Evolutionary conservation across 2,888 invertebrate genomes (phyloP), one percentile per base, ranked within the genome.

Genomic region (Lacanobia oleracea): DNA sequence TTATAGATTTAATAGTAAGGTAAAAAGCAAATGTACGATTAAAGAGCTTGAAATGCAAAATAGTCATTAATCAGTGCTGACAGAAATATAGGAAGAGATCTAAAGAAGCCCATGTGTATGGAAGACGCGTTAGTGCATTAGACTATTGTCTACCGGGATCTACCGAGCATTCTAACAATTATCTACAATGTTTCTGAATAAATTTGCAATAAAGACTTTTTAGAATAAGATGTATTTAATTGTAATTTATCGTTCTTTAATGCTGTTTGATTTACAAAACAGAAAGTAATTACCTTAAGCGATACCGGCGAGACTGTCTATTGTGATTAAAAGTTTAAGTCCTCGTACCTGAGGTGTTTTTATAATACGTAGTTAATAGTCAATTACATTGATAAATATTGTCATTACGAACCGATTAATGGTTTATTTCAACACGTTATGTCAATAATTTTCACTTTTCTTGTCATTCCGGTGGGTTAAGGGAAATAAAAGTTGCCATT

Each of bases 401-500:
- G 18, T 27, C 48, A 54, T 67, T 65, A 45, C n/a, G 45, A 23
- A 67, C 50, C 10, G 23, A 54, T 75, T 51, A 60, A 50, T 61
- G 27, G 45, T 57, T 60, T 61, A 21, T 75, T 72, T 66, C 68
- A 14, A 43, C 57, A 67, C 16, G 14, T 33, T 37, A 21, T 67
- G 33, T 54, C 50, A 56, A 50, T 51, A 48, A 67, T 75, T 81
- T 67, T 69, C 54, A 54, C 63, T 75, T 67, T 75, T 71, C 81
- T 78, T 68, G 81, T 72, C 60, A 33, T 67, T 75, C 56, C 62
- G 64, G 59, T 79, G 16, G 21, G 60, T 60, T 53, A 81, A 50
- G 56, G 53, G 63, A 81, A 73, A 81, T 69, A 61, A 81, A 71
- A 69, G 21, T 72, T 45, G 67, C 48, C 51, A 65, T 72, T 73